Evolutionary conservation across 2,888 invertebrate species (phyloP), one percentile per base, ranked within the genome.

Genomic region (Nebria brevicollis): DNA sequence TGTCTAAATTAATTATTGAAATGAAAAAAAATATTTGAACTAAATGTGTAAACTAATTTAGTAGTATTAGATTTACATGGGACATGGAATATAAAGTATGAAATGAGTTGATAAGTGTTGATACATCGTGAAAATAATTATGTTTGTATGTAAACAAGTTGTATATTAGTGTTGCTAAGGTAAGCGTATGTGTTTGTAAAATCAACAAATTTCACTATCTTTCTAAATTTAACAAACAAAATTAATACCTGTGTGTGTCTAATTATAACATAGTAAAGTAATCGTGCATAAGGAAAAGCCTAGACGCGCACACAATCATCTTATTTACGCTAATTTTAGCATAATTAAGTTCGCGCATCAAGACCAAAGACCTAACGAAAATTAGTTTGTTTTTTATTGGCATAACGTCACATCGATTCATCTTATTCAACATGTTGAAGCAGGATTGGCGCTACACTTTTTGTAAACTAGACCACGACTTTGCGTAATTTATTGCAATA

Each of bases 271-370:
- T 54, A 54, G 54, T 54, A 54, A 54, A 13, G 54, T 54, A 8
- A 54, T 54, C 70, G 70, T 34, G 8, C 70, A 7, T 34, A 25
- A 11, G 10, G 15, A 13, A 15, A 5, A 13, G 7, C 65, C 3
- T 15, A 65, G 6, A 7, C 66, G 25, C 66, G n/a, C 66, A 66
- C 66, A 66, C 66, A 66, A 77, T 70, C 68, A 72, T 70, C 72
- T 72, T 77, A 77, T 77, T 77, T 77, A 70, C 64, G 41, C 34
- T 77, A 77, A 77, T 77, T 77, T 68, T 77, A 77, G 64, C 42
- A 77, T 70, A 66, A 70, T 70, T 70, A 77, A 77, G 77, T 70
- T 72, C 15, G 68, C 34, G 66, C 70, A 70, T 25, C 68, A 68
- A 8, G 68, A 68, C 15, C 34, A 25, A 20, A 25, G 20, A 2